Percentiles rank a stretch among this genome's conserved stretches.
Conservation (phyloP, 2,113 vertebrate species). For the Cynoglossus semilaevis region DNA sequence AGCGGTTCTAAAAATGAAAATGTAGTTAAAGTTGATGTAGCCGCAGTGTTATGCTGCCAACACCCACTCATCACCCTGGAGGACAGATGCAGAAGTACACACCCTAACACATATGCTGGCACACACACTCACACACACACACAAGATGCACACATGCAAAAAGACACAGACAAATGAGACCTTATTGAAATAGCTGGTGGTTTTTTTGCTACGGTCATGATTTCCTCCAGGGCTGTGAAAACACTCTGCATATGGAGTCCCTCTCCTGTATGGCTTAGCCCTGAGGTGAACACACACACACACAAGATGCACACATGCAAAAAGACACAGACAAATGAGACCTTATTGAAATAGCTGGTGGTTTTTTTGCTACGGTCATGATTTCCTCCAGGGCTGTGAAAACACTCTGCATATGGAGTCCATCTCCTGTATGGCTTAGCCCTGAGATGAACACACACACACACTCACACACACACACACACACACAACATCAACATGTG, state of each 20-base stretch:
- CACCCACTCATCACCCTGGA: slow-evolving; percentile 38
- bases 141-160: slow-evolving; percentile 50
- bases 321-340: slow-evolving; percentile 66
- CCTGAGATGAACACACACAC: slow-evolving; percentile 34
- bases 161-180: slow-evolving; percentile 67
- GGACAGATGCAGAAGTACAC: slow-evolving; percentile 20
- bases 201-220: slow-evolving; percentile 68
- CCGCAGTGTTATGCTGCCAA: slow-evolving; percentile 22
- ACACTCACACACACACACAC: slow-evolving; percentile 34
- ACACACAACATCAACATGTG: slow-evolving; percentile 43
- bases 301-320: slow-evolving; percentile 49
- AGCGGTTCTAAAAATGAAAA: too few species aligned
- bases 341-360: slow-evolving; percentile 58
- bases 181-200: slow-evolving; percentile 58
- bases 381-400: slow-evolving; percentile 73
- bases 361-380: slow-evolving; percentile 68
- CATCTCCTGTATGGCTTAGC: slow-evolving; percentile 71
- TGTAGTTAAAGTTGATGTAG: too few species aligned
- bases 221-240: slow-evolving; percentile 73
- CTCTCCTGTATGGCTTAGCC: slow-evolving; percentile 69
- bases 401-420: slow-evolving; percentile 74
- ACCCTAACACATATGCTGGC: background rate
- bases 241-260: slow-evolving; percentile 74
- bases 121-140: slow-evolving; percentile 25
- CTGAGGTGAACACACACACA: slow-evolving; percentile 32